Evolutionary conservation across 2,797 vertebrate genomes (phyloP), one percentile per base, ranked within the genome.

Genomic region (Diplodus sargus): DNA sequence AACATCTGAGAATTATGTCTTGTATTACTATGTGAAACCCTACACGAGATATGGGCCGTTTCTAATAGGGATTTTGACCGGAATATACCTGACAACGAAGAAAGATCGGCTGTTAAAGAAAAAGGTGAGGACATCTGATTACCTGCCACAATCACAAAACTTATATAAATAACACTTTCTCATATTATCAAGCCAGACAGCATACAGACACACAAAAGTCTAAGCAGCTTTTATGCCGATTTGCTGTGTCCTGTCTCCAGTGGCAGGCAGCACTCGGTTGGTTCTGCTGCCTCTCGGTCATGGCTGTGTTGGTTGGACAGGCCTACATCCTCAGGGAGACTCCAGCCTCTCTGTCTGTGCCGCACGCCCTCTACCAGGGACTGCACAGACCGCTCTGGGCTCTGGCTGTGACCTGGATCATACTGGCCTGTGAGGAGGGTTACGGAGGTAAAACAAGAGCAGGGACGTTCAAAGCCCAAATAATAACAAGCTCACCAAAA

Each of bases 1-100:
- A 61, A 83, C 81, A 11, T 92, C 91, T 51, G 85, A 91, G 53
- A 89, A 87, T 53, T 96, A 96, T 78, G 86, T 89, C 39, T 87
- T 95, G 65, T 94, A 95, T 85, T 96, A 96, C 86, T 97, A 97
- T 81, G 92, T 92, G n/a, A 97, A 97, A 81, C 96, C 96, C 17
- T 96, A 97, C 83, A 97, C 96, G 52, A 88, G 96, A 87, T 95
- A 95, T 4, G 96, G 96, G 16, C 96, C 96, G 0, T 97, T 97
- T 91, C 90, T 97, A 25, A 90, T 96, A 61, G 96, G 97, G 2
- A 89, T 97, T 74, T 72, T 97, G 47, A 86, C 93, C 11, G 95
- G 96, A 71, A 92, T 97, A 70, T 92, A 94, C 76, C 86, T 95
- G 85, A 89, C 93, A 53, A 94, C 85, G 53, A 95, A 90, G 70